A percentile compares a stretch with the other conserved stretches of the same genome.
phyloP scores from a whole-genome alignment of 2,888 invertebrate genomes.

The Acleris cristana region DNA sequence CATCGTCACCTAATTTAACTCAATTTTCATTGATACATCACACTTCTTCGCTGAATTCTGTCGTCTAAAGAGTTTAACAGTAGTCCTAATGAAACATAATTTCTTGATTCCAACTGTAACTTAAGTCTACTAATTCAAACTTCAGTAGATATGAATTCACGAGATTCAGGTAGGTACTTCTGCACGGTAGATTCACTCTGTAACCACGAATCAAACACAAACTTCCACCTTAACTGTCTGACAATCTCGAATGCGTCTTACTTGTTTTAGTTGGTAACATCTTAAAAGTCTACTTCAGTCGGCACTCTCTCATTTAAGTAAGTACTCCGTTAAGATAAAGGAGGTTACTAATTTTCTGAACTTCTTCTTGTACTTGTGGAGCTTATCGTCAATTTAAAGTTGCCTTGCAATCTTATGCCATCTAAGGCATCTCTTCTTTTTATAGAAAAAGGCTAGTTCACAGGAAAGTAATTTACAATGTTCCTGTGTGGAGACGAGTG shows the following conservation, averaged over 20 bases:
- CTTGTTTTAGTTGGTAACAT: slow-evolving; percentile 45
- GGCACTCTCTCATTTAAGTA: background rate
- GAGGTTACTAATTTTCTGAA: slow-evolving; percentile 5
- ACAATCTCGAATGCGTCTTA: slow-evolving; percentile 50
- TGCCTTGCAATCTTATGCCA: too few species aligned
- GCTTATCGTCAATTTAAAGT: too few species aligned
- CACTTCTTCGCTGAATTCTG: too few species aligned
- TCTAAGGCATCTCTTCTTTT: too few species aligned
- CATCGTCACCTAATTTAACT: too few species aligned
- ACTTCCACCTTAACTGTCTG: slow-evolving; percentile 48
- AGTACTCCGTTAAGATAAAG: background rate
- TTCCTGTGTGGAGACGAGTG: slow-evolving; percentile 29
- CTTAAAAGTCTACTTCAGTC: slow-evolving; percentile 9
- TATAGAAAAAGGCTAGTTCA: background rate
- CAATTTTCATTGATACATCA: too few species aligned
- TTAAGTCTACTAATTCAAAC: slow-evolving; percentile 50
- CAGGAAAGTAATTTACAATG: slow-evolving; percentile 16
- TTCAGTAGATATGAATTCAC: slow-evolving; percentile 60
- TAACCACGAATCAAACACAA: slow-evolving; percentile 53
- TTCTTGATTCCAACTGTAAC: background rate
- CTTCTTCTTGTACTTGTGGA: too few species aligned
- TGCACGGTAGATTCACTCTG: slow-evolving; percentile 7
- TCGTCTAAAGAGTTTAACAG: too few species aligned
- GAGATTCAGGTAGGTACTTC: slow-evolving; percentile 36
- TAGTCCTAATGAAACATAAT: too few species aligned